Percentiles rank a stretch among this genome's conserved stretches.
Conservation (phyloP, 2,113 vertebrate species). For the Nerophis lumbriciformis region DNA sequence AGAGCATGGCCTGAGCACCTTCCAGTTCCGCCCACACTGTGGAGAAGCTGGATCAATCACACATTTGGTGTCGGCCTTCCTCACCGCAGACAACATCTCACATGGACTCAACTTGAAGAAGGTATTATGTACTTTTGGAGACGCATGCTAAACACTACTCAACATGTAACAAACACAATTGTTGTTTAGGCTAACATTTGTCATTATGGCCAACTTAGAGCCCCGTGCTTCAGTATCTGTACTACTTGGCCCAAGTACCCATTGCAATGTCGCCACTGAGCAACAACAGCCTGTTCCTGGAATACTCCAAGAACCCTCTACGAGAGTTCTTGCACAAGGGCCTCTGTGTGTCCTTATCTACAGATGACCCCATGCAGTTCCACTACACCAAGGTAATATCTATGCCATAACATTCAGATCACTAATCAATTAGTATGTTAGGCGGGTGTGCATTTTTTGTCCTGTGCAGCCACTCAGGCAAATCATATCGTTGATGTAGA, state of each 20-base stretch:
- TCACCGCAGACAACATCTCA: conserved; percentile 91
- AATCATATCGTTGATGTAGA: too few relatives aligned
- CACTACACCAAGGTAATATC: conserved; percentile 88
- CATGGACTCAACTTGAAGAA: conserved; percentile 91
- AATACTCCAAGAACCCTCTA: conserved; percentile 91
- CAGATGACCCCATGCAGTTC: conserved; percentile 93
- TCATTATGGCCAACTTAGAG: conserved; percentile 67
- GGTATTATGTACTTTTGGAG: conserved; percentile 60
- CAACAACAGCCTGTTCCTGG: conserved; percentile 91
- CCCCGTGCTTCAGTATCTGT: conserved; percentile 90
- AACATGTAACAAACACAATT: background rate
- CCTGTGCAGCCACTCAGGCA: too few relatives aligned
- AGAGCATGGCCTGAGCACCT: conserved; percentile 85
- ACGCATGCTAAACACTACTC: background rate
- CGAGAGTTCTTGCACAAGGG: conserved; percentile 90
- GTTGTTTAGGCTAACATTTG: background rate
- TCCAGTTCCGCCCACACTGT: conserved; percentile 89
- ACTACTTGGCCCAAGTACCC: conserved; percentile 90
- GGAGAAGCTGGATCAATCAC: conserved; percentile 93
- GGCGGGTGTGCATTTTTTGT: too few relatives aligned
- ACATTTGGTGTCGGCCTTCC: conserved; percentile 87
- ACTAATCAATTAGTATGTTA: too few relatives aligned
- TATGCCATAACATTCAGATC: too few relatives aligned
- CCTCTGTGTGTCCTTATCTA: conserved; percentile 85
- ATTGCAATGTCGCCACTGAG: conserved; percentile 96